Evolutionary conservation across 2,888 invertebrate genomes (phyloP).

Genomic region (Plutella xylostella): DNA sequence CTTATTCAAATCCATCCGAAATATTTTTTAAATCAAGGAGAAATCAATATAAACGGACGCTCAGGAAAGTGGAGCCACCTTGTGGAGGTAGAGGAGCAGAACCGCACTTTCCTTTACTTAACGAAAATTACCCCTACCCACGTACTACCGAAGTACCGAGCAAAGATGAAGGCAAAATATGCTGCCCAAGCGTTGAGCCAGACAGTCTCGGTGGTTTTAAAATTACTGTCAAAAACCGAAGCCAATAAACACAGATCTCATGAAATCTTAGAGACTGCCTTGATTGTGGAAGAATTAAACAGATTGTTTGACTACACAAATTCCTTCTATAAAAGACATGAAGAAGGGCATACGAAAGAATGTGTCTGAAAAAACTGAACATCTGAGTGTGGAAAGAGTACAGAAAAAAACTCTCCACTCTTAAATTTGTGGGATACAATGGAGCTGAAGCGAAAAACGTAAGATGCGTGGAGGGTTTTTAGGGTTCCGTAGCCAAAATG

Average conservation of each 20-base stretch:
- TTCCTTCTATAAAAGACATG: slow-evolving; percentile 9
- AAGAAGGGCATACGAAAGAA: slow-evolving; percentile 10
- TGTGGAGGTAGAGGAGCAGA: not conserved
- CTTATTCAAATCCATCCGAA: not conserved
- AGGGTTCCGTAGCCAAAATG: too few relatives aligned
- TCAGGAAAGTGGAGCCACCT: not conserved
- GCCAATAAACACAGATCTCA: not conserved
- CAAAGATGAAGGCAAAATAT: slow-evolving; percentile 14
- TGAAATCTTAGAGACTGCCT: slow-evolving; percentile 7
- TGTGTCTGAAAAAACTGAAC: slow-evolving; percentile 7
- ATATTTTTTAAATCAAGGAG: not conserved
- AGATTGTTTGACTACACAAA: slow-evolving; percentile 13
- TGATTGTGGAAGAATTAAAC: slow-evolving; percentile 7
- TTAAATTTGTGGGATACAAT: not conserved
- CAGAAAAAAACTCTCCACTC: not conserved
- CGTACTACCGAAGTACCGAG: slow-evolving; percentile 9
- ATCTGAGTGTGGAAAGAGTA: slow-evolving; percentile 1
- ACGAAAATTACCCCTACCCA: slow-evolving; percentile 8
- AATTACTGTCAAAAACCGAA: slow-evolving; percentile 1
- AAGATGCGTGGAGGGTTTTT: not conserved
- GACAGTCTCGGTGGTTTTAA: slow-evolving; percentile 12
- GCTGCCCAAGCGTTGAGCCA: slow-evolving; percentile 15
- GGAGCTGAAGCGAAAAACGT: slow-evolving; percentile 1
- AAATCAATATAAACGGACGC: not conserved
- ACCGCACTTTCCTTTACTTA: not conserved